Evolutionary conservation across 2,888 invertebrate species (phyloP), one percentile per base, ranked within the genome.

Genomic region (Ectemnius cavifrons): DNA sequence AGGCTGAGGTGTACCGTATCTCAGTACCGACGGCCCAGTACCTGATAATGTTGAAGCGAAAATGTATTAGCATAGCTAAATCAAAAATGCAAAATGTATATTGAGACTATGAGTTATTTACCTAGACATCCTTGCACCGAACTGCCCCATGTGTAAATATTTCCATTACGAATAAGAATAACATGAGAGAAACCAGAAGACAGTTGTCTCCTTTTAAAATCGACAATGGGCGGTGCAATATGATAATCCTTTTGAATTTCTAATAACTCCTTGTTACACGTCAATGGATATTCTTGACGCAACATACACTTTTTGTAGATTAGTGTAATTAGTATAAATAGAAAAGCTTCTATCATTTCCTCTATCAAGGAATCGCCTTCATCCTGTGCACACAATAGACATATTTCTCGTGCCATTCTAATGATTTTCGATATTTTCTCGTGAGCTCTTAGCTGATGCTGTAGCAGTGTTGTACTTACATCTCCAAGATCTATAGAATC

Each of bases 121-220:
- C 94, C 94, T 79, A 94, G 88, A 85, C 93, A 93, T n/a, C 94
- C 93, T 63, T 92, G 91, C 16, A 89, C 89, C 3, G 93, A 91
- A 78, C 92, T 92, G 14, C 94, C 94, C 94, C 94, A 94, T 2
- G 93, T 94, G 84, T 93, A 94, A 4, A 94, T 91, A 71, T 91
- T 91, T 49, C 93, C 93, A 81, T 94, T 93, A 76, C 94, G 91
- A 27, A 94, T 92, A 14, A 94, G 89, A 6, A 93, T 94, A 14
- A 93, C 92, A 86, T 95, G 94, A 79, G 93, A 93, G 83, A 92
- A 93, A 14, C 95, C 94, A 83, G 93, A 93, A 79, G 93, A 92
- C 60, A 94, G 86, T 11, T 91, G 89, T 79, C 91, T 89, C 87
- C 91, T 70, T 90, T 92, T 87, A 88, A 90, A 89, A 87, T 92